A percentile compares a stretch with the other conserved stretches of the same genome.
Evolutionary conservation across 2,888 invertebrate species (phyloP).

Genomic region (Biston stratarius): DNA sequence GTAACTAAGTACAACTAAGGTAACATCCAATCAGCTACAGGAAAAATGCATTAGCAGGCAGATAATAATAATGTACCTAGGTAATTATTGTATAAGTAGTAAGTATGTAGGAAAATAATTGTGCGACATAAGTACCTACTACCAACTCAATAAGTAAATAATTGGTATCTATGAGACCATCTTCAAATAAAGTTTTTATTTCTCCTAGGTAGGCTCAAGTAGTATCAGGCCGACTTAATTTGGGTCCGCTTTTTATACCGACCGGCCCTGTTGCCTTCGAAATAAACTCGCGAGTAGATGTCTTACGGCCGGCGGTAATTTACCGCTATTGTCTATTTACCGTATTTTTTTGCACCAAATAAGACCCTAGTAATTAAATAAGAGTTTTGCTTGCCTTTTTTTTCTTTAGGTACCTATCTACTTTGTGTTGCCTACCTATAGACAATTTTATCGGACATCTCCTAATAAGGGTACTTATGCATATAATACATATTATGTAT

Average conservation of each 20-base stretch:
- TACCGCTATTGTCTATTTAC: constrained; percentile 16
- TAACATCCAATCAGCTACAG: too few relatives aligned
- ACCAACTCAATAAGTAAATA: too few relatives aligned
- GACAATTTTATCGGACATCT: too few relatives aligned
- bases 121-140: too few relatives aligned
- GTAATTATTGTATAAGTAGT: too few relatives aligned
- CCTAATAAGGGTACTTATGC: too few relatives aligned
- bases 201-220: constrained; percentile 20
- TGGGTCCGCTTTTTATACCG: constrained; percentile 19
- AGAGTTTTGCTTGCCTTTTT: not conserved
- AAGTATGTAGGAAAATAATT: too few relatives aligned
- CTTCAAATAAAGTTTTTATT: constrained; percentile 30
- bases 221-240: constrained; percentile 27
- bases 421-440: not conserved
- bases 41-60: too few relatives aligned
- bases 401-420: not conserved
- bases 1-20: too few relatives aligned
- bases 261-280: constrained; percentile 11
- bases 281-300: constrained; percentile 23
- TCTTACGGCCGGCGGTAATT: constrained; percentile 15
- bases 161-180: not conserved
- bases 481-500: too few relatives aligned
- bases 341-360: constrained; percentile 17
- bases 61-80: too few relatives aligned
- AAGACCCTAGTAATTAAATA: constrained; percentile 2